Conservation (phyloP, 2,113 vertebrate species). For the Alexandromys fortis region DNA sequence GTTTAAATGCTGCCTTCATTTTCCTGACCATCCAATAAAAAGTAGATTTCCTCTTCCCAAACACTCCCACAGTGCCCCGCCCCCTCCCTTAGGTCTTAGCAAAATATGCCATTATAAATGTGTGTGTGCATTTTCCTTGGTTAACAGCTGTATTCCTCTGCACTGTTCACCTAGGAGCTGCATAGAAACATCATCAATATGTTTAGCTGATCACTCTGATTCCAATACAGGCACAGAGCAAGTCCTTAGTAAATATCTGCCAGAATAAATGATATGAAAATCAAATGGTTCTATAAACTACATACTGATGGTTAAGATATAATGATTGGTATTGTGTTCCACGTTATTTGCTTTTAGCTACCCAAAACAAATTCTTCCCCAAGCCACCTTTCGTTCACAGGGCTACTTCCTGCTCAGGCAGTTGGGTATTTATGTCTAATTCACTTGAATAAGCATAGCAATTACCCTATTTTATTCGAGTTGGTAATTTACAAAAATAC, state of each 20-base stretch:
- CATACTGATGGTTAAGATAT: background rate
- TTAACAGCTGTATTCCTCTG: background rate
- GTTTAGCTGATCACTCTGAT: background rate
- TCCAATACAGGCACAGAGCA: background rate
- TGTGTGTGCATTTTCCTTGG: background rate
- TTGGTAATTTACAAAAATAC: slow-evolving; percentile 63
- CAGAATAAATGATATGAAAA: slow-evolving; percentile 13
- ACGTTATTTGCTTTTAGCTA: background rate
- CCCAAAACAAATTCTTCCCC: slow-evolving; percentile 22
- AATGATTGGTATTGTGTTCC: slow-evolving; percentile 14
- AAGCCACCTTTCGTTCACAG: slow-evolving; percentile 28
- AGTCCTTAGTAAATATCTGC: slow-evolving; percentile 10
- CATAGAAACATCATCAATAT: background rate
- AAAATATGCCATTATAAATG: background rate
- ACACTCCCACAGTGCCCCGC: background rate
- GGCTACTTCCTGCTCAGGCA: slow-evolving; percentile 32
- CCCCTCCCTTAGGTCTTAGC: background rate
- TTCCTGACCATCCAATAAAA: background rate
- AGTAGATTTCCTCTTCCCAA: background rate
- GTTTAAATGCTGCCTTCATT: background rate
- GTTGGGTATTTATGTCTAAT: slow-evolving; percentile 42
- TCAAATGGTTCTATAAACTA: background rate
- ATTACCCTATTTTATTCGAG: slow-evolving; percentile 64
- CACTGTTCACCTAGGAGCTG: background rate
- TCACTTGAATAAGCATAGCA: slow-evolving; percentile 69